Base-by-base conservation (phyloP, 2,888 invertebrate genomes). In the Rotaria macrura region DNA sequence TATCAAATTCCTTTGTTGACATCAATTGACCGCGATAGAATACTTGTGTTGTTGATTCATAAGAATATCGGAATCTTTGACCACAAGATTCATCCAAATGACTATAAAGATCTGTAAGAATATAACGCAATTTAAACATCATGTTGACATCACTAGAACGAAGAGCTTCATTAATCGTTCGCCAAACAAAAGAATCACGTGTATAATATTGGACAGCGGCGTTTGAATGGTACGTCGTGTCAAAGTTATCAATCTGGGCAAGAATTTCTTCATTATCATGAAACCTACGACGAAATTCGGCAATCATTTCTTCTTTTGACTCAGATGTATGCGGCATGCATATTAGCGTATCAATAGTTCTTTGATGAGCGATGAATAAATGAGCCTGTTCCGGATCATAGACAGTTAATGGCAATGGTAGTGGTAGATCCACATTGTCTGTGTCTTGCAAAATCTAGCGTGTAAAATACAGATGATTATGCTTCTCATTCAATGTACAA, bases 1-100 rank as follows among this genome's bases (percentile, higher is more conserved):
- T 17, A 40, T 79, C n/a, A n/a, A 79, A 79, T 43, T 79, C 79
- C n/a, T 43, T 4, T 12, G 6, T 40, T 12, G 79, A 79, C 79
- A 79, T 79, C 12, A 43, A n/a, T 43, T 79, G 79, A 79, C 79
- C 79, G 10, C 79, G 79, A 79, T 79, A 79, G 34, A 40, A 40
- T 43, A 14, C 43, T 5, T 79, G 25, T 20, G 25, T 14, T 65
- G 2, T 65, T 6, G 9, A 43, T n/a, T 7, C 12, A 43, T 20
- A 25, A 40, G 14, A 25, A 7, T 9, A 43, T n/a, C 2, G 9
- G n/a, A n/a, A 5, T 14, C 5, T 43, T 5, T 40, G 43, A 17
- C 14, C 0, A 10, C n/a, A 14, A 25, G n/a, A 23, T 25, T 43
- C 43, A 43, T 79, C 1, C 9, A 79, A 79, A 43, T 79, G 79